Base-by-base conservation (phyloP, 2,888 invertebrate species). In the Thecophora atra region DNA sequence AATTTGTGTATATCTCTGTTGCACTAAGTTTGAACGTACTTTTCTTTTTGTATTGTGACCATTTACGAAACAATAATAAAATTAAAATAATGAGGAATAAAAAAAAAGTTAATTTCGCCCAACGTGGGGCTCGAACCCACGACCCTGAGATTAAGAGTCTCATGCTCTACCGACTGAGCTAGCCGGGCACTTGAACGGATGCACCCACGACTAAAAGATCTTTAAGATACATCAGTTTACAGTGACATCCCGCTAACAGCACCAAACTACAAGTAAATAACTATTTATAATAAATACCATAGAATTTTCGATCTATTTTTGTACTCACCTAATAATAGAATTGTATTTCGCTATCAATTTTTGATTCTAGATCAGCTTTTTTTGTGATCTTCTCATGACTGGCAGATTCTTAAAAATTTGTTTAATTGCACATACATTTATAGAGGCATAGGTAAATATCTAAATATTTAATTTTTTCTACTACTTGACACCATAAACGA, bases 91-190 rank as follows among this genome's bases (percentile, higher is more conserved):
- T 47, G 1, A 5, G 47, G 47, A 0, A 5, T 0, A 6, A 54
- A 21, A 21, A 58, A 58, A 26, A 15, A 24, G 8, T n/a, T n/a
- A n/a, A n/a, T n/a, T 63, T 76, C 81, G 82, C 84, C 84, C 84
- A 83, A 84, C 83, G 84, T 84, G 84, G 84, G 84, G 84, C 82
- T 84, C 84, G 84, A 84, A 85, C 85, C 85, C 85, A 85, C 85
- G 85, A 85, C 85, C 85, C 85, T 84, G 86, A 84, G 84, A 85
- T 85, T 85, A 85, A 85, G 85, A 85, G 86, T 85, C 85, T 84
- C 85, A 83, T 85, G 85, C 85, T 84, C 85, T 84, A 85, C 85
- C 85, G 85, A 85, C 85, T 85, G 85, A 85, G 85, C 85, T 85
- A 85, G 85, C 84, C 84, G 84, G 83, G 83, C 82, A 7, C 17